Evolutionary conservation across 2,797 vertebrate genomes (phyloP).

Genomic region (Streptopelia turtur): DNA sequence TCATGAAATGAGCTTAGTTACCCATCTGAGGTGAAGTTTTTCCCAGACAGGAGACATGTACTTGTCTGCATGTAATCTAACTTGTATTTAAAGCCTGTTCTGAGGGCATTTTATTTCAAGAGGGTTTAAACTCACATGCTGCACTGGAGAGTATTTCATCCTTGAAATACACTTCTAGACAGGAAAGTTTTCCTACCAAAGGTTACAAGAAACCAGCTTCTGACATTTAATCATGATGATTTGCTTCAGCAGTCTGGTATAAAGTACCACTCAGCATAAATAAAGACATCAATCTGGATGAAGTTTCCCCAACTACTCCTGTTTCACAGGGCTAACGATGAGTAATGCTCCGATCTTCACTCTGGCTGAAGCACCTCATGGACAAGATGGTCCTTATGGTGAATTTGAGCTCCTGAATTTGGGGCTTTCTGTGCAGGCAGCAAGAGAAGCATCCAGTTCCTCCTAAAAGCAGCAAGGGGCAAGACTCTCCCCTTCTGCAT

Average conservation of each 20-base stretch:
- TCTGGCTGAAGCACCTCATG: not conserved
- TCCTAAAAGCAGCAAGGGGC: not conserved
- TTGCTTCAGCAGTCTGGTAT: not conserved
- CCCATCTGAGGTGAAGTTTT: not conserved
- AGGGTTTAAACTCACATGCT: not conserved
- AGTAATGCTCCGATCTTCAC: not conserved
- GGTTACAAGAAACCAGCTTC: constrained; percentile 6
- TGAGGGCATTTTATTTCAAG: not conserved
- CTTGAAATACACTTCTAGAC: not conserved
- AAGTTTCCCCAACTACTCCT: not conserved
- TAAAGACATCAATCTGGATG: constrained; percentile 20
- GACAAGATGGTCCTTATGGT: not conserved
- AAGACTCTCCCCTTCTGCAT: not conserved
- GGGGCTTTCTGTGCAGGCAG: not conserved
- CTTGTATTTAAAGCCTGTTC: not conserved
- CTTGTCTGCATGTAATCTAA: not conserved
- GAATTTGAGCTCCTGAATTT: not conserved
- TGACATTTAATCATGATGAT: constrained; percentile 34
- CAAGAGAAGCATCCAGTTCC: not conserved
- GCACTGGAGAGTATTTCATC: constrained; percentile 5
- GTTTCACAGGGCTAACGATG: not conserved
- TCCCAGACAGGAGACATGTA: not conserved
- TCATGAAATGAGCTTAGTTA: not conserved
- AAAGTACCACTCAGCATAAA: constrained; percentile 21
- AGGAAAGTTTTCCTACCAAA: constrained; percentile 12